Conservation (phyloP, 2,888 invertebrate genomes). For the Imbricaverruca yamaguchii region DNA sequence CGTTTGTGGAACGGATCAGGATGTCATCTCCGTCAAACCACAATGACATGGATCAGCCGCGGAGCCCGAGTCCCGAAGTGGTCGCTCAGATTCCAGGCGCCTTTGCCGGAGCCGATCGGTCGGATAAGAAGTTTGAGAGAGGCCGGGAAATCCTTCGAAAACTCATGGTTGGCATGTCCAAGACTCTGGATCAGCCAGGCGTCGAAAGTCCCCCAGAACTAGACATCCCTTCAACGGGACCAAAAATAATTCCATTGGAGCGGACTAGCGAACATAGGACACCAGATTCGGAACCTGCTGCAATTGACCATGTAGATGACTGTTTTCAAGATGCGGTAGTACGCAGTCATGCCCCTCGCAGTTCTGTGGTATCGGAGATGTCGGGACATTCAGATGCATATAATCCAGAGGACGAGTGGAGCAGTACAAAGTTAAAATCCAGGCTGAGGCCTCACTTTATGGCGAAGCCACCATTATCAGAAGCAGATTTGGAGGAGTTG, state of each 20-base stretch:
- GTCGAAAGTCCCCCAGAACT: constrained; percentile 28
- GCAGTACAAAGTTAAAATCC: background rate
- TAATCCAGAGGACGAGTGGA: constrained; percentile 1
- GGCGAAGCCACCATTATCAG: background rate
- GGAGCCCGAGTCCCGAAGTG: constrained; percentile 29
- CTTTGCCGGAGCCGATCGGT: background rate
- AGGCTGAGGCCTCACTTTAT: constrained; percentile 4
- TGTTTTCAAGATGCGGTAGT: too few relatives aligned
- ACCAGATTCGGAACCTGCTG: background rate
- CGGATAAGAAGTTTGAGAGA: constrained; percentile 27
- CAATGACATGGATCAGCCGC: constrained; percentile 18
- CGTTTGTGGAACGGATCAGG: background rate
- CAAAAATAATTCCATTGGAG: background rate
- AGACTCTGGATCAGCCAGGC: constrained; percentile 28
- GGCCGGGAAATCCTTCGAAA: constrained; percentile 30
- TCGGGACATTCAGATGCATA: background rate
- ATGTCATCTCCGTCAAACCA: background rate
- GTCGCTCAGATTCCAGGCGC: background rate
- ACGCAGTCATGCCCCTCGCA: too few relatives aligned
- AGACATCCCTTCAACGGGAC: background rate
- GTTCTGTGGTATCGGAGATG: too few relatives aligned
- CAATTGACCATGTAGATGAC: background rate
- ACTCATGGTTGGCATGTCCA: constrained; percentile 26
- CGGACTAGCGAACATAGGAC: background rate
- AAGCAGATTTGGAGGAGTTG: constrained; percentile 7